phyloP scores from a whole-genome alignment of 1,140 invertebrate genomes.

The Drosophila rufa region DNA sequence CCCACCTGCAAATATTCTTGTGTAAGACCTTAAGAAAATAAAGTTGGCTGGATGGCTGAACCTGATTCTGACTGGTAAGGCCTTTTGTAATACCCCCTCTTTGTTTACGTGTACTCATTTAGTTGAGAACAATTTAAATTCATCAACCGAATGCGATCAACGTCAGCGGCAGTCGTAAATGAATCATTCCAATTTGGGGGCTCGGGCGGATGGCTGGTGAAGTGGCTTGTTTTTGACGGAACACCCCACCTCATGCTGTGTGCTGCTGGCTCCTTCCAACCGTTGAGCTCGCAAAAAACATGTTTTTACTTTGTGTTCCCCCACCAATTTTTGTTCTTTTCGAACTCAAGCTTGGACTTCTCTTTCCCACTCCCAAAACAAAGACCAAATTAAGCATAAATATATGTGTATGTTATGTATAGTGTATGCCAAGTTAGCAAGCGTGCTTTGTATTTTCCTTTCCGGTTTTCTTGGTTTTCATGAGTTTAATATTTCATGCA shows the following conservation, averaged over 20 bases:
- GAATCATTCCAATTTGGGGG: slow-evolving; percentile 30
- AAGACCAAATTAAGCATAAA: slow-evolving; percentile 46
- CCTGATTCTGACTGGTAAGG: neutral
- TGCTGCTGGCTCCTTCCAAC: slow-evolving; percentile 18
- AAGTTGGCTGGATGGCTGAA: neutral
- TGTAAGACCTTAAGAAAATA: too few relatives aligned
- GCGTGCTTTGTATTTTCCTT: slow-evolving; percentile 41
- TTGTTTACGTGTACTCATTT: slow-evolving; percentile 20
- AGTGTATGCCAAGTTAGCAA: slow-evolving; percentile 13
- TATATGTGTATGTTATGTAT: slow-evolving; percentile 20
- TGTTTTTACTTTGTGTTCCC: slow-evolving; percentile 25
- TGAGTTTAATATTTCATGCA: slow-evolving; percentile 48
- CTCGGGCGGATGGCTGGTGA: neutral
- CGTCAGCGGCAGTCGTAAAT: slow-evolving; percentile 26
- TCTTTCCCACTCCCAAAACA: slow-evolving; percentile 16
- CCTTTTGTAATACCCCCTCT: neutral
- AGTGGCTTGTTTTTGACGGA: slow-evolving; percentile 7
- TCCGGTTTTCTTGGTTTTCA: slow-evolving; percentile 43
- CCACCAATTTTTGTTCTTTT: slow-evolving; percentile 7
- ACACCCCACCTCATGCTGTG: slow-evolving; percentile 13
- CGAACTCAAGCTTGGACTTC: neutral
- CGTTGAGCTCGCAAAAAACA: slow-evolving; percentile 20
- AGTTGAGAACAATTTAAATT: slow-evolving; percentile 42
- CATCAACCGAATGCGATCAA: slow-evolving; percentile 40
- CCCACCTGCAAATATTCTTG: too few relatives aligned